Evolutionary conservation across 2,888 invertebrate species (phyloP).

Genomic region (Ennomos fuscantarius): DNA sequence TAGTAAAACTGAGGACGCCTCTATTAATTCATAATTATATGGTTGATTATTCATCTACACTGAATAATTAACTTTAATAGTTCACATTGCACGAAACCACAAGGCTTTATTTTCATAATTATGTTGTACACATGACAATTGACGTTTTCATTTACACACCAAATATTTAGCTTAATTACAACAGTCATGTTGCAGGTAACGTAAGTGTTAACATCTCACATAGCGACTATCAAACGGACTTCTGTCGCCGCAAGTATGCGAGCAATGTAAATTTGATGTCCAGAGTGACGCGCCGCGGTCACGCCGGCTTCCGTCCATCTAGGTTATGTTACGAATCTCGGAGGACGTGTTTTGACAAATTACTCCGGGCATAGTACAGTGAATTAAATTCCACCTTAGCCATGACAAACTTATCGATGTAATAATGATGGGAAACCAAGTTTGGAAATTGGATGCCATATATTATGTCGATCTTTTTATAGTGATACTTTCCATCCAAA

Average conservation of each 20-base stretch:
- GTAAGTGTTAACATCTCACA: constrained; percentile 27
- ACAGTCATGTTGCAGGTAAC: constrained; percentile 2
- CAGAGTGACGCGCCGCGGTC: constrained; percentile 64
- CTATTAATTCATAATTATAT: too few relatives aligned
- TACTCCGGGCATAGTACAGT: constrained; percentile 30
- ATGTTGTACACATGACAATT: too few relatives aligned
- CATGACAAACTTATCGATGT: too few relatives aligned
- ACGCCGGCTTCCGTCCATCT: constrained; percentile 58
- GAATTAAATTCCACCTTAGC: constrained; percentile 25
- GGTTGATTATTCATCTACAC: too few relatives aligned
- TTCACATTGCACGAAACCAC: too few relatives aligned
- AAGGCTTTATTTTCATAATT: too few relatives aligned
- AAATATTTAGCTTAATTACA: constrained; percentile 15
- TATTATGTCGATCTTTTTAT: too few relatives aligned
- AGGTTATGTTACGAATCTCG: constrained; percentile 62
- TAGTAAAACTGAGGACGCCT: too few relatives aligned
- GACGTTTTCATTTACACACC: neutral
- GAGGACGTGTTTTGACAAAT: constrained; percentile 54
- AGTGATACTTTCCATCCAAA: too few relatives aligned
- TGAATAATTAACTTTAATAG: too few relatives aligned
- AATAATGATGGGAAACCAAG: too few relatives aligned
- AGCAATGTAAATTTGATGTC: constrained; percentile 78
- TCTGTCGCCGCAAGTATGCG: constrained; percentile 72
- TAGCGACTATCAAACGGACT: constrained; percentile 51
- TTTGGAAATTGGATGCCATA: too few relatives aligned